Percentiles rank a stretch among this genome's conserved stretches.
Evolutionary conservation across 35 echinoderm and acorn worm species (phyloP).

Genomic region (Diadema setosum): DNA sequence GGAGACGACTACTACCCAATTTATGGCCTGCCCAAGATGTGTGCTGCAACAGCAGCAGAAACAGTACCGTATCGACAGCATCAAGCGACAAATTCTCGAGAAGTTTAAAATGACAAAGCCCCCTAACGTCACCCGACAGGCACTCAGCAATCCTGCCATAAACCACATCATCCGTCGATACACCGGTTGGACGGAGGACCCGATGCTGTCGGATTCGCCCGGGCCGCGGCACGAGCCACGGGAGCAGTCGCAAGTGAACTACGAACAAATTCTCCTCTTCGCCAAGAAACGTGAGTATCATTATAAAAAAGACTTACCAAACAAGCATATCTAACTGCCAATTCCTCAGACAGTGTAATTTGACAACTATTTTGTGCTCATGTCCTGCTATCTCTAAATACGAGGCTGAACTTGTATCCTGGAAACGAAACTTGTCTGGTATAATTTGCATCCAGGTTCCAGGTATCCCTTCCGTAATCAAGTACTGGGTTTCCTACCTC

Average conservation of each 20-base stretch:
- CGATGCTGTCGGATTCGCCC: background rate
- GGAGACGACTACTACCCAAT: background rate
- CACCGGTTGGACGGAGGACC: too few species aligned
- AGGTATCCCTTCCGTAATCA: too few species aligned
- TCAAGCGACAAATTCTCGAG: constrained; percentile 39
- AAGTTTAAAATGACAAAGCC: constrained; percentile 2
- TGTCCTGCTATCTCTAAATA: too few species aligned
- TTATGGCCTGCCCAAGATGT: constrained; percentile 10
- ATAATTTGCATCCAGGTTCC: too few species aligned
- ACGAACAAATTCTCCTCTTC: constrained; percentile 54
- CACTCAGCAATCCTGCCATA: constrained; percentile 33
- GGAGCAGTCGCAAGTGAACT: background rate
- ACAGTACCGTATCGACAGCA: constrained; percentile 38
- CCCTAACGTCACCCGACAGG: constrained; percentile 43
- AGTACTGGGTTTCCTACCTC: too few species aligned
- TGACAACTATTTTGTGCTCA: too few species aligned
- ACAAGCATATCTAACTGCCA: too few species aligned
- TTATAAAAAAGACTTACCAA: too few species aligned
- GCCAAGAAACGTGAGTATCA: constrained; percentile 57
- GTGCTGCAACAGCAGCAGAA: constrained; percentile 41
- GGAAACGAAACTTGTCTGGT: too few species aligned
- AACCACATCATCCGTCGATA: constrained; percentile 1
- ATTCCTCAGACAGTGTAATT: too few species aligned
- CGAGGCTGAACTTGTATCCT: too few species aligned
- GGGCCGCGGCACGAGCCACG: background rate